Conservation (phyloP, 1,140 invertebrate genomes). For the Aphelinus atriplicis region DNA sequence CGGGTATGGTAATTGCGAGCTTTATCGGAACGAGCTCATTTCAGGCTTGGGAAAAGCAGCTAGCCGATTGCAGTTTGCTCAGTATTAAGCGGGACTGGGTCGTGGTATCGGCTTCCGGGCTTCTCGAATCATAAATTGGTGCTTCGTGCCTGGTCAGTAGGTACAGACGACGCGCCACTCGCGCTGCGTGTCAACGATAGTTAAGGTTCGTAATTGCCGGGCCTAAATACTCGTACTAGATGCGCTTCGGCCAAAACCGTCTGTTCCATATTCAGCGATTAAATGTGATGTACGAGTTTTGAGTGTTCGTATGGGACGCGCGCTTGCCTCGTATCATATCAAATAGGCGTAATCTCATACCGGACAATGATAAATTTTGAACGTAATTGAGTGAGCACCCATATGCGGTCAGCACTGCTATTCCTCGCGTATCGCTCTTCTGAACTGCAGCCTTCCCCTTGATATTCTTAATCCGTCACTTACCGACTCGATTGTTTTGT, state of each 20-base stretch:
- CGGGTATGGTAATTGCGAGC: no score
- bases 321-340: slow-evolving; percentile 51
- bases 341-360: slow-evolving; percentile 59
- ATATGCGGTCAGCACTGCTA: no score
- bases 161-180: not conserved
- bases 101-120: not conserved
- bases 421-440: no score
- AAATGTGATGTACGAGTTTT: slow-evolving; percentile 64
- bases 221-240: slow-evolving; percentile 57
- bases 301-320: slow-evolving; percentile 44
- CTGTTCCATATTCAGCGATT: slow-evolving; percentile 64
- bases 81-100: not conserved
- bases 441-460: no score
- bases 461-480: no score
- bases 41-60: not conserved
- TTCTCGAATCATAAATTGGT: not conserved
- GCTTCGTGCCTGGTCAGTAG: not conserved
- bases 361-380: slow-evolving; percentile 53
- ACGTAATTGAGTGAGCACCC: slow-evolving; percentile 51
- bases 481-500: no score
- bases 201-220: slow-evolving; percentile 55
- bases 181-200: slow-evolving; percentile 55
- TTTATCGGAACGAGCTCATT: not conserved
- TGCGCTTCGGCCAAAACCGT: slow-evolving; percentile 44
- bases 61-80: not conserved